Evolutionary conservation across 2,797 vertebrate species (phyloP), one percentile per base, ranked within the genome.

Genomic region (Simalia tracyae): DNA sequence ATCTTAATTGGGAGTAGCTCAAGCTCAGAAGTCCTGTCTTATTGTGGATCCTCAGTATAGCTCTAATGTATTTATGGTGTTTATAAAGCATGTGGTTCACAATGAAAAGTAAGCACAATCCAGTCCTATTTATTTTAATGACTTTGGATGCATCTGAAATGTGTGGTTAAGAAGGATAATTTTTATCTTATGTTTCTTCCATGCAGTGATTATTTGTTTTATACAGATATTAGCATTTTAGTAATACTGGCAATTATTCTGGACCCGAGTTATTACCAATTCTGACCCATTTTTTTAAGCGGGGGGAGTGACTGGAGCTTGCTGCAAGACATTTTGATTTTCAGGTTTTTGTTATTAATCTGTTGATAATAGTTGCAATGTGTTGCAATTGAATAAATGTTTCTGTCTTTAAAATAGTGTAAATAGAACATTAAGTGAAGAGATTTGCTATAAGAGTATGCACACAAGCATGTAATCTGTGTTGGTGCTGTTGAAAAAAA

Each of bases 11-110:
- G 22, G 8, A 84, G 92, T 86, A 85, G 63, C 92, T 92, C 19
- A 56, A 4, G 76, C 92, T 93, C 22, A 4, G 42, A 56, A 93
- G 88, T 19, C 84, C 81, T 91, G 42, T 93, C 94, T 87, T 87
- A 94, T 84, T 92, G 91, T 46, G 14, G 90, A n/a, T 17, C 4
- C 0, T 87, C 86, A 22, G 72, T 89, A 86, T 90, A n/a, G 46
- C 91, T 91, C 26, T 93, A 2, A 14, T 63, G 4, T 10, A 31
- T 68, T 7, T 14, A 9, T 59, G 12, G 61, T n/a, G 1, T 91
- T 66, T 66, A 31, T n/a, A 60, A 81, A 81, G 42, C 42, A 26
- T 17, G 10, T 88, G 68, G 17, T n/a, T 81, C 31, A 61, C 17
- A 54, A 81, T 76, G 50, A 61, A 61, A 46, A 31, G 42, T 36